Percentiles rank a stretch among this genome's conserved stretches.
phyloP scores from a whole-genome alignment of 2,888 invertebrate species.

The Beris morrisii region DNA sequence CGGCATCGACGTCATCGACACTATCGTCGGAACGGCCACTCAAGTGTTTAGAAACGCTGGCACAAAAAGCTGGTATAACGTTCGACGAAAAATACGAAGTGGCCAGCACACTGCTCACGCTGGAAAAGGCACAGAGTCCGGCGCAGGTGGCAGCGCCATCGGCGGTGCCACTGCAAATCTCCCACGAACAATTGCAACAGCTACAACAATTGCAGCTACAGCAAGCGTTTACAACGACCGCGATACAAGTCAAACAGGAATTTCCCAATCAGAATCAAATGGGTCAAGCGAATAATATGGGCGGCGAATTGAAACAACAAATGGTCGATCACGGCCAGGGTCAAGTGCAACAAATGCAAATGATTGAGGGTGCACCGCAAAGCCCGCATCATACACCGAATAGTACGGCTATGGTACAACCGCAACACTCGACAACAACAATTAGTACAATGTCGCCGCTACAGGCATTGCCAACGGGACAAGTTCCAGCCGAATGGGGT shows the following conservation, averaged over 20 bases:
- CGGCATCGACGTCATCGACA: conserved; percentile 44
- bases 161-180: conserved; percentile 54
- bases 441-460: conserved; percentile 78
- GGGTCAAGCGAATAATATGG: conserved; percentile 17
- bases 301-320: conserved; percentile 50
- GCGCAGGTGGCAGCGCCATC: conserved; percentile 51
- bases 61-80: conserved; percentile 73
- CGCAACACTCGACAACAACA: conserved; percentile 61
- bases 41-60: conserved; percentile 72
- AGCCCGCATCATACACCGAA: conserved; percentile 58
- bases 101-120: conserved; percentile 64
- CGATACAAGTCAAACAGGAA: conserved; percentile 56
- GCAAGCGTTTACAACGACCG: conserved; percentile 59
- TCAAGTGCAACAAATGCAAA: conserved; percentile 58
- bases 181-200: conserved; percentile 61
- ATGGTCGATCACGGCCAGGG: conserved; percentile 57
- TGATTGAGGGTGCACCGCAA: conserved; percentile 54
- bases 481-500: conserved; percentile 69
- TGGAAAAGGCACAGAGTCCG: conserved; percentile 65
- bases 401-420: conserved; percentile 49
- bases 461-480: conserved; percentile 65
- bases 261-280: conserved; percentile 49
- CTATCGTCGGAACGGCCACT: conserved; percentile 57
- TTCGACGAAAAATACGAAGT: conserved; percentile 76
- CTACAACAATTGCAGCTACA: conserved; percentile 65